phyloP scores from a whole-genome alignment of 2,113 vertebrate genomes.

The Antidorcas marsupialis region DNA sequence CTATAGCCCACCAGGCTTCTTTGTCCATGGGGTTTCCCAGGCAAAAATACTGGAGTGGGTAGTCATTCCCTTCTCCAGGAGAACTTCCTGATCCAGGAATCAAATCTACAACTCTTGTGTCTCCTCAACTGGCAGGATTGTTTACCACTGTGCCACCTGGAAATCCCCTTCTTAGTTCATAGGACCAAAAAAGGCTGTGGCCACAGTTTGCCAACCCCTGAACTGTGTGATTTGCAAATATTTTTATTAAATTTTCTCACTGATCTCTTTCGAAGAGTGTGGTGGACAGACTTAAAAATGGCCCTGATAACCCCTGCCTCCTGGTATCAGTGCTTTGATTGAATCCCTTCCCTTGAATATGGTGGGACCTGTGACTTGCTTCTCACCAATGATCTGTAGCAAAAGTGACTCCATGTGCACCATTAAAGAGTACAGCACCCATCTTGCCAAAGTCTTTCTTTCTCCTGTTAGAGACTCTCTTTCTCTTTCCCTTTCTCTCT shows the following conservation, averaged over 20 bases:
- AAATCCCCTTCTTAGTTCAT: background rate
- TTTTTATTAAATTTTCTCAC: background rate
- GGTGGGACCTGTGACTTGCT: background rate
- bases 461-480: background rate
- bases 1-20: background rate
- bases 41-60: background rate
- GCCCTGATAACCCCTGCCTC: background rate
- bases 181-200: background rate
- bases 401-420: background rate
- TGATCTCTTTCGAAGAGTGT: background rate
- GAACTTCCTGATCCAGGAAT: background rate
- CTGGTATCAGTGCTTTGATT: background rate
- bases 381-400: background rate
- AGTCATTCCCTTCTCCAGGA: background rate
- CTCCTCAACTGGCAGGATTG: background rate
- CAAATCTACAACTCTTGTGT: background rate
- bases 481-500: background rate
- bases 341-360: background rate
- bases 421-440: background rate
- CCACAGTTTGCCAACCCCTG: background rate
- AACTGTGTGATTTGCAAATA: background rate
- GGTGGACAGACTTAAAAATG: background rate
- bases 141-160: background rate
- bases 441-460: background rate
- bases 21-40: background rate